These are phyloP conservation scores for Tetragnatha montana DNA, from an alignment of 2,888 invertebrate genomes.

Conservation along the genomic window DNA sequence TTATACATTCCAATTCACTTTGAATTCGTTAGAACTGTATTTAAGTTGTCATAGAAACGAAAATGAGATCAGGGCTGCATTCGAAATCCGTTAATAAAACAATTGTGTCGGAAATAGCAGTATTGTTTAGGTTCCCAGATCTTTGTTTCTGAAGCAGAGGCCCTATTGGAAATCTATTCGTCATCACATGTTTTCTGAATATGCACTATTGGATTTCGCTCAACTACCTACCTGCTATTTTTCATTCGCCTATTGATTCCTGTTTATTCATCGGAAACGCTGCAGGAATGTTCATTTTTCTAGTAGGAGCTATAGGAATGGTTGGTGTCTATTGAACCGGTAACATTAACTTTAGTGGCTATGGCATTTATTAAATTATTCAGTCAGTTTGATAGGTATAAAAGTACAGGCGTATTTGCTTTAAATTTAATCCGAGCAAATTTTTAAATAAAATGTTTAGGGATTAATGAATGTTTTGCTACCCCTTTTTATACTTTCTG, in stretches of 20 bases:
- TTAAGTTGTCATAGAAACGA: not conserved
- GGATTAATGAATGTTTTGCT: no score
- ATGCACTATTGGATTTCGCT: not conserved
- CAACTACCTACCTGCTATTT: not conserved
- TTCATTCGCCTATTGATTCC: not conserved
- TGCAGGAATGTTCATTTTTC: not conserved
- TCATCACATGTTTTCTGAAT: not conserved
- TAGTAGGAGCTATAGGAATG: not conserved
- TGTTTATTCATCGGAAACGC: not conserved
- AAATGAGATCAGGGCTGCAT: not conserved
- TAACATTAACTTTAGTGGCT: no score
- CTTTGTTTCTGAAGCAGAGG: not conserved
- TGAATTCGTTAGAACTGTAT: no score
- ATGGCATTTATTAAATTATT: no score
- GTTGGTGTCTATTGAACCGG: not conserved
- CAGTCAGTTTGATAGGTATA: no score
- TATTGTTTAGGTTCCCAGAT: not conserved
- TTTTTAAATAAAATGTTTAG: no score
- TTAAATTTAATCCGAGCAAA: no score
- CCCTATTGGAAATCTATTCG: not conserved
- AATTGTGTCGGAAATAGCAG: not conserved
- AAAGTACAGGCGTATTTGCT: no score
- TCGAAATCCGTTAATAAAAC: not conserved
- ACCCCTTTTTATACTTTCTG: no score
- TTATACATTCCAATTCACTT: no score